Base-by-base conservation (phyloP, 2,797 vertebrate genomes). In the Hapalemur alaotrensis region DNA sequence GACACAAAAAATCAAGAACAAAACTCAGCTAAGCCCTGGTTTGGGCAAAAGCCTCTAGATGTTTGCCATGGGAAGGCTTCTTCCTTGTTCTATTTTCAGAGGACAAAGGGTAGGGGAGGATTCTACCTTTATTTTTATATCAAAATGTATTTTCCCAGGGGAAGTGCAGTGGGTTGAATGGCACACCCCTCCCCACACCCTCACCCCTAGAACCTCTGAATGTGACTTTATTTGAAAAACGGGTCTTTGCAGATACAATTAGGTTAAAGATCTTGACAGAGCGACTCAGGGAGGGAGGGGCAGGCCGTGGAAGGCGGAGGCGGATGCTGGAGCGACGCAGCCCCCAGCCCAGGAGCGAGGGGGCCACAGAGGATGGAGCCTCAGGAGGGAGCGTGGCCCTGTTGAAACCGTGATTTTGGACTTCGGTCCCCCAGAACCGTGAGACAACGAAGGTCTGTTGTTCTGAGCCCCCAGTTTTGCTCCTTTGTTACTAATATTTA, bases 311-410 rank as follows among this genome's bases (percentile, higher is more conserved):
- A 15, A 30, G 18, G 43, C 14, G 8, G 61, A 65, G 35, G 7
- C 35, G 4, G 65, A 67, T 61, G 30, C 4, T 0, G 0, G 48
- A 72, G 65, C 5, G 65, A 4, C 0, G 8, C 2, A 8, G 69
- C 48, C 50, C 7, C 18, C 30, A 38, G 50, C 67, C 61, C 11
- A 17, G 59, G 25, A 25, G 6, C 0, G 0, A 22, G 5, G 32
- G 17, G 2, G 0, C 18, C 22, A 46, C 50, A 5, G 81, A 50
- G 52, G n/a, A 15, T 1, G 12, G 69, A 28, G 9, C 48, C 48
- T 15, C 20, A 11, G n/a, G 10, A 61, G 83, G 35, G 7, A 59
- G 70, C 18, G 0, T 0, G 3, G 38, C 41, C 20, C 12, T 5
- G 35, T 11, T 0, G 6, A 35, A 63, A 38, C 28, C 59, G 30